Base-by-base conservation (phyloP, 2,797 vertebrate genomes). In the Acrossocheilus wenchowensis region DNA sequence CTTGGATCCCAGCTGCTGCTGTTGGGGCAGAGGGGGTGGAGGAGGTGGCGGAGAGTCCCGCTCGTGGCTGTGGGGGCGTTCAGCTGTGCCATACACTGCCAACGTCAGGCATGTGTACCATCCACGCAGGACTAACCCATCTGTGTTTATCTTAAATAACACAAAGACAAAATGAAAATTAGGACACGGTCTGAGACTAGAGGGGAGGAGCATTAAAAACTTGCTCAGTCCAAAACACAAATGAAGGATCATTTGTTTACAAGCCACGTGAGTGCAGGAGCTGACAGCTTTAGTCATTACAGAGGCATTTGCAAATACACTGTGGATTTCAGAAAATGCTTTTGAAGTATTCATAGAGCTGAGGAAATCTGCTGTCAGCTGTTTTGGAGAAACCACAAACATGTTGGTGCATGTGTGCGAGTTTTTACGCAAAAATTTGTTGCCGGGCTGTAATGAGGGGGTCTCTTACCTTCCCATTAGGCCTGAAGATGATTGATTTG, bases 61-160 rank as follows among this genome's bases (percentile, higher is more conserved):
- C 41, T 98, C 97, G n/a, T 97, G 98, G 89, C 96, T 96, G 41
- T 95, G 95, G 87, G 97, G 94, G 87, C 97, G 96, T 89, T 99
- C 98, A 9, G 97, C 97, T 39, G 97, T 97, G 81, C 98, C 98
- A 14, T 99, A 99, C 82, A 99, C 97, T 4, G 98, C 98, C 90
- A 99, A 82, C 2, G 98, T 99, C 91, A 99, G 94, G 89, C 95
- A 97, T 75, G 97, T 99, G 94, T 99, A 99, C 98, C 98, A 99
- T 60, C 98, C 98, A 84, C 98, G 97, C 72, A 99, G 94, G 87
- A 99, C 98, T 89, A 99, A 94, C 78, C 98, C 98, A 83, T 99
- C 98, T 0, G 98, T 99, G 94, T 99, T 99, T 75, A 99, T 96
- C 98, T 99, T 91, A 2, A 90, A 79, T 60, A 80, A 71, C 11